Conservation (phyloP, 2,113 vertebrate species). For the Campylorhamphus procurvoides region DNA sequence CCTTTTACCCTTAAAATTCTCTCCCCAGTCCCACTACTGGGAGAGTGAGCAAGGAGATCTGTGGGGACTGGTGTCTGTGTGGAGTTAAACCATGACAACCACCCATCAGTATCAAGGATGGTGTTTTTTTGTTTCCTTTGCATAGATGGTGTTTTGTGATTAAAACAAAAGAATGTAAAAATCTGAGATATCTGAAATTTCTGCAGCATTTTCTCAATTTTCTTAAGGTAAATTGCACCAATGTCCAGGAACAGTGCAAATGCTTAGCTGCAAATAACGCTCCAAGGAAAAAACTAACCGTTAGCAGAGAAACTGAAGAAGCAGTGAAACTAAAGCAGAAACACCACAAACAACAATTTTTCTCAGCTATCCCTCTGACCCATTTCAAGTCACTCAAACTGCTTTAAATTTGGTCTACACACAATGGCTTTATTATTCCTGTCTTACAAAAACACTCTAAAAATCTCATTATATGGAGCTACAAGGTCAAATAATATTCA, state of each 20-base stretch:
- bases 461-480: background rate
- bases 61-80: too few relatives aligned
- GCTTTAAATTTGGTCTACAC: background rate
- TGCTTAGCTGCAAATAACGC: background rate
- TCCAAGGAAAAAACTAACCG: background rate
- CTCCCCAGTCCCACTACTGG: background rate
- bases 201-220: background rate
- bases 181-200: background rate
- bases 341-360: rapidly evolving
- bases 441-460: background rate
- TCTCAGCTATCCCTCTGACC: background rate
- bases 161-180: background rate
- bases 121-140: background rate
- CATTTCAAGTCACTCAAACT: background rate
- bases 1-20: background rate
- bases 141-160: background rate
- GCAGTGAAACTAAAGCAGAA: background rate
- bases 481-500: background rate
- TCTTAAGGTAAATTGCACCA: background rate
- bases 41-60: rapidly evolving
- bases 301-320: background rate
- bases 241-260: background rate
- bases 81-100: background rate
- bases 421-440: background rate
- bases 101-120: background rate